Percentiles rank a stretch among this genome's conserved stretches.
These are phyloP conservation scores for Malurus elegans DNA, from an alignment of 2,113 vertebrate species.

Conservation along the genomic window DNA sequence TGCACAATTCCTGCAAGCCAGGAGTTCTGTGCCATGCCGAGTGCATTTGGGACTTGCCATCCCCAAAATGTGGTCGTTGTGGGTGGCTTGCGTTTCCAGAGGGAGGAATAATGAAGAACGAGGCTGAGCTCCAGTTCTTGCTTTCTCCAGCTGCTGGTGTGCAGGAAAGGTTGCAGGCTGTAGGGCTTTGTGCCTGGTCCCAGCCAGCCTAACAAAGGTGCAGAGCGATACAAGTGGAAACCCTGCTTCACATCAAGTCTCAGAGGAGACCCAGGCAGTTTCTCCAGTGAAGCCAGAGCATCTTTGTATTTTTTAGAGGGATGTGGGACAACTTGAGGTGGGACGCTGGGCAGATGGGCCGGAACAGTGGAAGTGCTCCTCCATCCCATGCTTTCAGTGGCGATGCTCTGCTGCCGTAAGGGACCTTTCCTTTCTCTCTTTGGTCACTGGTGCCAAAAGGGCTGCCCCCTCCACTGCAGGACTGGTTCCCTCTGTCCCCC, in stretches of 20 bases:
- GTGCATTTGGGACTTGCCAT: not conserved
- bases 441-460: not conserved
- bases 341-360: rapidly evolving
- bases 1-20: not conserved
- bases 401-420: not conserved
- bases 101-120: not conserved
- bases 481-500: not conserved
- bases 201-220: not conserved
- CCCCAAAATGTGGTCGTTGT: not conserved
- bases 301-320: not conserved
- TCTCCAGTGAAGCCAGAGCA: not conserved
- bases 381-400: not conserved
- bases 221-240: not conserved
- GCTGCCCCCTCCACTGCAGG: not conserved
- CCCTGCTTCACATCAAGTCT: not conserved
- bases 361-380: not conserved
- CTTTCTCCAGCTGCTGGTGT: not conserved
- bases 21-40: not conserved
- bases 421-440: not conserved
- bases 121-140: not conserved
- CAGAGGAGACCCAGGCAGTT: not conserved
- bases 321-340: not conserved
- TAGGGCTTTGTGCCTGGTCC: not conserved
- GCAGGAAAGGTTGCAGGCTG: not conserved
- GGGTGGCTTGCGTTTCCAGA: not conserved